Conservation (phyloP, 2,797 vertebrate genomes). For the Phoeniculus purpureus region DNA sequence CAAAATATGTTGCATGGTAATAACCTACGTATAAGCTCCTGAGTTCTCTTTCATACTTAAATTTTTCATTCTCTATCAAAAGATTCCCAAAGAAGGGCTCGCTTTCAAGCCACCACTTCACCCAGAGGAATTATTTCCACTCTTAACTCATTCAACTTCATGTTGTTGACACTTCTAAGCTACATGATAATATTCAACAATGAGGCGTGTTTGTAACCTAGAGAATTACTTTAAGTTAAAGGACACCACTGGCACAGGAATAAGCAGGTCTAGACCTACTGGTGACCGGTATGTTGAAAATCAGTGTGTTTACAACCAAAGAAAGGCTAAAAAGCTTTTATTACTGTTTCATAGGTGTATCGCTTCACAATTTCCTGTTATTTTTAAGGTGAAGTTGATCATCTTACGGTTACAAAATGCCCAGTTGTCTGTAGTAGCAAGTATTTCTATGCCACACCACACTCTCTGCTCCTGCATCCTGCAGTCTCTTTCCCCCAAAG, state of each 20-base stretch:
- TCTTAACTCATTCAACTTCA: background rate
- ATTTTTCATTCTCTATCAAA: background rate
- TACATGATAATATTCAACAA: background rate
- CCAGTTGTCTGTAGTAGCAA: background rate
- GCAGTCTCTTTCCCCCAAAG: background rate
- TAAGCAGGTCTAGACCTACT: background rate
- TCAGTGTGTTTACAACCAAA: background rate
- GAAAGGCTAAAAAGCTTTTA: background rate
- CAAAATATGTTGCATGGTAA: background rate
- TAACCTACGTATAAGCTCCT: background rate
- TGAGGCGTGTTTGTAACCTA: background rate
- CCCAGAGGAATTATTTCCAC: background rate
- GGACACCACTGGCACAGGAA: background rate
- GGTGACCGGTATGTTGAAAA: background rate
- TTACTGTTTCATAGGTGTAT: background rate
- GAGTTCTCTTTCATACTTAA: background rate
- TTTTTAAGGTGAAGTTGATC: background rate
- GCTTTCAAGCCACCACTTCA: background rate
- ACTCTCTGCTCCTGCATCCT: background rate
- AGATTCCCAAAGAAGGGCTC: background rate
- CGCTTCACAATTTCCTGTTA: background rate
- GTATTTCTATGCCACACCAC: fast-evolving
- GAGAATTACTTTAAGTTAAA: background rate
- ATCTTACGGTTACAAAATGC: background rate
- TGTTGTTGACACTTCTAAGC: background rate